Percentiles rank a stretch among this genome's conserved stretches.
phyloP scores from a whole-genome alignment of 2,797 vertebrate genomes.

The Nothura maculosa region DNA sequence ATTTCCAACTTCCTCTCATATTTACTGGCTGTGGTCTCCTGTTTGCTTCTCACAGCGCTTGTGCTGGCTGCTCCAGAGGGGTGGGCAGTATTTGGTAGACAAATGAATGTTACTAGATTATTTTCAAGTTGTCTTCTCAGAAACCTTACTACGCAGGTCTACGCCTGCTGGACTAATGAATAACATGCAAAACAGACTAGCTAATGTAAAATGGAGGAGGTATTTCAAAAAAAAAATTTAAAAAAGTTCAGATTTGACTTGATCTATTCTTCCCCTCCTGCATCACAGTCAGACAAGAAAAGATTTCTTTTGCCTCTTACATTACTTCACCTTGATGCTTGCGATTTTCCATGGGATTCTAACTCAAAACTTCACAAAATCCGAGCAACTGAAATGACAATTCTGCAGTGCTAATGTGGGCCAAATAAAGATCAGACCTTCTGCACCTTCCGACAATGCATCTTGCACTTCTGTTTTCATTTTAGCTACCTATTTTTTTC shows the following conservation, averaged over 20 bases:
- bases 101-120: not conserved
- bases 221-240: not conserved
- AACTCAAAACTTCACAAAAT: not conserved
- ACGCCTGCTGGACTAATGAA: not conserved
- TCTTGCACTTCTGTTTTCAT: not conserved
- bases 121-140: not conserved
- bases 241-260: not conserved
- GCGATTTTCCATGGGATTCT: not conserved
- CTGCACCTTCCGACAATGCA: not conserved
- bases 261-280: not conserved
- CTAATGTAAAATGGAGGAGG: not conserved
- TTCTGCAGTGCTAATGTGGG: not conserved
- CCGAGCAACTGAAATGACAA: not conserved
- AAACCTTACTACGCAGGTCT: not conserved
- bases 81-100: not conserved
- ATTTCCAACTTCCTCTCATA: not conserved
- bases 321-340: not conserved
- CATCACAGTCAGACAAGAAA: not conserved
- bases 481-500: not conserved
- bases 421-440: not conserved
- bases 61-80: not conserved
- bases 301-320: not conserved
- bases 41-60: not conserved
- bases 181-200: not conserved
- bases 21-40: rapidly evolving